phyloP scores from a whole-genome alignment of 2,888 invertebrate genomes.

The Thereva nobilitata region DNA sequence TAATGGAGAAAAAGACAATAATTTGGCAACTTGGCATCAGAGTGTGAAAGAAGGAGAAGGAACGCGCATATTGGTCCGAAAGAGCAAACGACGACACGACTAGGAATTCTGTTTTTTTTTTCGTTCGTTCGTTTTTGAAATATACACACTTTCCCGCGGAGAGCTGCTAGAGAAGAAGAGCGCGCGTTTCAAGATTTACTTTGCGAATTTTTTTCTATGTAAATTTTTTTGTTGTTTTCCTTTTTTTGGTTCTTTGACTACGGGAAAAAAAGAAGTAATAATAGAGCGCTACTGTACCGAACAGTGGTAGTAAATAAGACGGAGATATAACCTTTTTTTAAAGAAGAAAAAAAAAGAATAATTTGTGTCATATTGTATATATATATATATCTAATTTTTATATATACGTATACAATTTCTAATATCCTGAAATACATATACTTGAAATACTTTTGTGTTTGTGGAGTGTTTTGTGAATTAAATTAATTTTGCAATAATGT shows the following conservation, averaged over 20 bases:
- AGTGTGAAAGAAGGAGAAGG: conserved; percentile 41
- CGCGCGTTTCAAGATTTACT: conserved; percentile 42
- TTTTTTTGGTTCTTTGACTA: conserved; percentile 8
- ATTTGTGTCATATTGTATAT: conserved; percentile 39
- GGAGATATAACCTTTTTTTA: conserved; percentile 30
- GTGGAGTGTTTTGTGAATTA: conserved; percentile 38
- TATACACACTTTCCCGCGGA: conserved; percentile 39
- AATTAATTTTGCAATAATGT: conserved; percentile 57
- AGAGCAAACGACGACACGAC: conserved; percentile 35
- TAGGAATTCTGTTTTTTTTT: conserved; percentile 30
- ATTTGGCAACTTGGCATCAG: conserved; percentile 46
- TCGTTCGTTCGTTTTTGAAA: conserved; percentile 40
- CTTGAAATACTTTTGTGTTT: conserved; percentile 38
- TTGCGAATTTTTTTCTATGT: conserved; percentile 37
- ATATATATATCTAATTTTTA: conserved; percentile 25
- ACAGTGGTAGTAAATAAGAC: conserved; percentile 43
- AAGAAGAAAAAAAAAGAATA: conserved; percentile 29
- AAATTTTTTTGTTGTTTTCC: conserved; percentile 35
- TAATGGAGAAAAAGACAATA: conserved; percentile 38
- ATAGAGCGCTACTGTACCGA: conserved; percentile 28
- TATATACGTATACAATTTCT: background rate
- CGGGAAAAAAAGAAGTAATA: conserved; percentile 32
- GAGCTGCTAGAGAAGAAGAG: conserved; percentile 41
- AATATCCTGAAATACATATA: conserved; percentile 6
- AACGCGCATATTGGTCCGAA: conserved; percentile 30